phyloP scores from a whole-genome alignment of 1,140 invertebrate species.

The Propsilocerus akamusi region DNA sequence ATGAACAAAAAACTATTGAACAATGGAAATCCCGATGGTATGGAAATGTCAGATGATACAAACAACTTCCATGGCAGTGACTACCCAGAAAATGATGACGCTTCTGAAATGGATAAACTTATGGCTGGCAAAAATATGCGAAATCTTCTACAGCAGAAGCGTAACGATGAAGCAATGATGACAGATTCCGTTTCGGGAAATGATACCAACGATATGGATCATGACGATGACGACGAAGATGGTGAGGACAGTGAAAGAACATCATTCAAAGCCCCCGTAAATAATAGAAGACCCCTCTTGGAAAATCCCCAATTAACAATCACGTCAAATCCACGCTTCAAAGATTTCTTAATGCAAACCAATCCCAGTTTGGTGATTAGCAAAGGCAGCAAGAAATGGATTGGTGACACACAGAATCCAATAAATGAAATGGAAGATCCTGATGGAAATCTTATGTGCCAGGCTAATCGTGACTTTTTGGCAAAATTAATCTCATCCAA shows the following conservation, averaged over 20 bases:
- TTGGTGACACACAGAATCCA: slow-evolving; percentile 9
- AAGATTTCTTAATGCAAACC: slow-evolving; percentile 13
- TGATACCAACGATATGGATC: not conserved
- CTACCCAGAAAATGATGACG: not conserved
- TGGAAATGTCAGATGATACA: not conserved
- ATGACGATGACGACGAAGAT: not conserved
- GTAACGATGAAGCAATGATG: not conserved
- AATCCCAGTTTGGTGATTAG: slow-evolving; percentile 22
- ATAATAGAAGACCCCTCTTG: not conserved
- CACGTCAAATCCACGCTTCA: slow-evolving; percentile 10
- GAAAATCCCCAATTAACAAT: not conserved
- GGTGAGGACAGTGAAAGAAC: not conserved
- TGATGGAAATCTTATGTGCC: slow-evolving; percentile 9
- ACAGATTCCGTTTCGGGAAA: not conserved
- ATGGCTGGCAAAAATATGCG: not conserved
- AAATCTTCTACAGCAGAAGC: not conserved
- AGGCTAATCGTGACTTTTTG: slow-evolving; percentile 21
- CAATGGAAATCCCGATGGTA: not conserved
- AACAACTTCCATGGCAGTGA: not conserved
- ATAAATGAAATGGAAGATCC: not conserved
- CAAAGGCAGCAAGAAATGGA: slow-evolving; percentile 24
- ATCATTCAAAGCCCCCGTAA: not conserved
- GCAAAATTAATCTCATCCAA: slow-evolving; percentile 14
- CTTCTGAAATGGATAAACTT: not conserved
- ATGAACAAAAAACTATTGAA: not conserved